These are phyloP conservation scores for Odontamblyopus lacepedii DNA, from an alignment of 2,797 vertebrate genomes.

Conservation along the genomic window DNA sequence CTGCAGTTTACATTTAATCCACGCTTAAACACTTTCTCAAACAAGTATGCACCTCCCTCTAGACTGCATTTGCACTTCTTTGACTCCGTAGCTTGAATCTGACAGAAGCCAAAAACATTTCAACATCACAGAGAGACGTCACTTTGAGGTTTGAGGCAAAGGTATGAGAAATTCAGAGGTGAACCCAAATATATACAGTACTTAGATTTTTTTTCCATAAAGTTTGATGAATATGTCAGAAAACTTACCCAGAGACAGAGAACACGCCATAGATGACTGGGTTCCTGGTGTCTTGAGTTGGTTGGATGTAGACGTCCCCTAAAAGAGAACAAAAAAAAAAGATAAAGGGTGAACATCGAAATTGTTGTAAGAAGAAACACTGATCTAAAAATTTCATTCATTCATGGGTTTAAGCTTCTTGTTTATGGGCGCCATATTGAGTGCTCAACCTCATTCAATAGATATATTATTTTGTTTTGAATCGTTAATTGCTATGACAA, in stretches of 20 bases:
- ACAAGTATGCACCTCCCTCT: slow-evolving; percentile 33
- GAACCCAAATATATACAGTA: slow-evolving; percentile 40
- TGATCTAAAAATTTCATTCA: not conserved
- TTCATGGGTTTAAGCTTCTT: not conserved
- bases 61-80: slow-evolving; percentile 44
- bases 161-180: slow-evolving; percentile 30
- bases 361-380: too few species aligned
- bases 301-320: slow-evolving; percentile 98
- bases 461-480: not conserved
- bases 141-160: slow-evolving; percentile 48
- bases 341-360: too few species aligned
- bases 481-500: not conserved
- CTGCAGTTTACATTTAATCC: not conserved
- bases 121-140: slow-evolving; percentile 49
- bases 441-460: not conserved
- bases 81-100: slow-evolving; percentile 54
- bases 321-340: slow-evolving; percentile 38
- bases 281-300: slow-evolving; percentile 96
- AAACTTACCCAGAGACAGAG: slow-evolving; percentile 91
- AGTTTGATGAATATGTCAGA: slow-evolving; percentile 42
- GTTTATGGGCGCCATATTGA: not conserved
- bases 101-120: slow-evolving; percentile 44
- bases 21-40: slow-evolving; percentile 17
- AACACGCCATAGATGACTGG: slow-evolving; percentile 97
- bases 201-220: slow-evolving; percentile 21